These are phyloP conservation scores for Ophraella communa DNA, from an alignment of 2,888 invertebrate species.

Conservation along the genomic window DNA sequence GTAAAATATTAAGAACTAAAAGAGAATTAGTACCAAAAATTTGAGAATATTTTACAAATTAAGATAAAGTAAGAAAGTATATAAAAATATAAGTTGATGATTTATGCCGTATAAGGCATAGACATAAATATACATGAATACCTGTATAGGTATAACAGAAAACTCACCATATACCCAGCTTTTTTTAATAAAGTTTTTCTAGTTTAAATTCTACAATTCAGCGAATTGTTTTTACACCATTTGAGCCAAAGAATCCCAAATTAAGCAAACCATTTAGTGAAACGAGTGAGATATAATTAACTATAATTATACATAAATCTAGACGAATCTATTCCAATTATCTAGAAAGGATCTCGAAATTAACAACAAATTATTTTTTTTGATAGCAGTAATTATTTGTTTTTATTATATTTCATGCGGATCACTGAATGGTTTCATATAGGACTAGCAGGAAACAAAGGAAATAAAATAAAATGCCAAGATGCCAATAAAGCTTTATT, in stretches of 20 bases:
- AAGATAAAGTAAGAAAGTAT: too few species aligned
- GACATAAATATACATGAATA: too few species aligned
- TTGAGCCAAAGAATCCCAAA: not conserved
- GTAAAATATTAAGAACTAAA: too few species aligned
- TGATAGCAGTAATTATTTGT: not conserved
- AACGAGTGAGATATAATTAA: not conserved
- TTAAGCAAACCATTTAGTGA: not conserved
- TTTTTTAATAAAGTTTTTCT: too few species aligned
- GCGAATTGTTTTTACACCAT: not conserved
- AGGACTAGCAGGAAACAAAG: not conserved
- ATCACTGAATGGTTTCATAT: not conserved
- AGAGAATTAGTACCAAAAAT: too few species aligned
- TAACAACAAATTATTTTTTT: not conserved
- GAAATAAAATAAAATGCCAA: slow-evolving; percentile 26
- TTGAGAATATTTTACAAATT: too few species aligned
- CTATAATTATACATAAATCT: not conserved
- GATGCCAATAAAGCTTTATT: slow-evolving; percentile 36
- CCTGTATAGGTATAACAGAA: too few species aligned
- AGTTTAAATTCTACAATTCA: not conserved
- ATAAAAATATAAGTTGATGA: too few species aligned
- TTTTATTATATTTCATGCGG: not conserved
- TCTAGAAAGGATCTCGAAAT: too few species aligned
- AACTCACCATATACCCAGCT: too few species aligned
- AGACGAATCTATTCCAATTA: too few species aligned
- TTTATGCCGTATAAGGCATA: too few species aligned